Evolutionary conservation across 2,797 vertebrate species (phyloP).

Genomic region (Linurgus olivaceus): DNA sequence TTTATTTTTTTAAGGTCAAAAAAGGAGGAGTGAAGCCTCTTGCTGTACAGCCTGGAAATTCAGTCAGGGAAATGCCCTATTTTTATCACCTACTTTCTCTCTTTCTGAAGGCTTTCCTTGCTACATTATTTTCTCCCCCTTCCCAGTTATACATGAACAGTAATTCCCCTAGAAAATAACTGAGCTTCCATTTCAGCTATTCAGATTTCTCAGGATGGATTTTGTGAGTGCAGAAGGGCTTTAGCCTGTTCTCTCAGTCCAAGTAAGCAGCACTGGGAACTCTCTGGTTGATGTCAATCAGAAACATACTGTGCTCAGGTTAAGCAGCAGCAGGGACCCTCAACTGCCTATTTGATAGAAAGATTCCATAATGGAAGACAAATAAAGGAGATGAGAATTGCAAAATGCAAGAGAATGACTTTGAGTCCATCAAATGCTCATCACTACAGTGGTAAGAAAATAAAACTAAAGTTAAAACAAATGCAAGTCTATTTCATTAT

Average conservation of each 20-base stretch:
- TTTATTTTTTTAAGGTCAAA: constrained; percentile 39
- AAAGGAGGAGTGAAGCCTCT: constrained; percentile 46
- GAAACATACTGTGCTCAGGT: background rate
- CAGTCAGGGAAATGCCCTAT: constrained; percentile 70
- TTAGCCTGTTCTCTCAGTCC: background rate
- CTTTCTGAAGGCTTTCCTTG: constrained; percentile 55
- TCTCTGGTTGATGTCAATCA: background rate
- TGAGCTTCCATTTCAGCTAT: constrained; percentile 54
- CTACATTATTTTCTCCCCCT: constrained; percentile 45
- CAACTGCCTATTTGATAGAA: background rate
- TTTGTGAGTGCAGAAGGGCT: background rate
- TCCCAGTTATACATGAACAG: constrained; percentile 31
- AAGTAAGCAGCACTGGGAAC: background rate
- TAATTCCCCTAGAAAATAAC: constrained; percentile 65
- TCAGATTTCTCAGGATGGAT: constrained; percentile 30
- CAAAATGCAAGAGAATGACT: background rate
- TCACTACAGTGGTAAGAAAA: background rate
- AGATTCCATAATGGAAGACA: background rate
- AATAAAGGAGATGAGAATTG: background rate
- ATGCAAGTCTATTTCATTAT: background rate
- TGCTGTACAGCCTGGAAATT: constrained; percentile 47
- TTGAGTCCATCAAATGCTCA: background rate
- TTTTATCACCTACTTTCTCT: constrained; percentile 70
- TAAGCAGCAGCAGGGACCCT: constrained; percentile 8
- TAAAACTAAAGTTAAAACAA: background rate